phyloP scores from a whole-genome alignment of 2,113 vertebrate species.

The Etheostoma spectabile region DNA sequence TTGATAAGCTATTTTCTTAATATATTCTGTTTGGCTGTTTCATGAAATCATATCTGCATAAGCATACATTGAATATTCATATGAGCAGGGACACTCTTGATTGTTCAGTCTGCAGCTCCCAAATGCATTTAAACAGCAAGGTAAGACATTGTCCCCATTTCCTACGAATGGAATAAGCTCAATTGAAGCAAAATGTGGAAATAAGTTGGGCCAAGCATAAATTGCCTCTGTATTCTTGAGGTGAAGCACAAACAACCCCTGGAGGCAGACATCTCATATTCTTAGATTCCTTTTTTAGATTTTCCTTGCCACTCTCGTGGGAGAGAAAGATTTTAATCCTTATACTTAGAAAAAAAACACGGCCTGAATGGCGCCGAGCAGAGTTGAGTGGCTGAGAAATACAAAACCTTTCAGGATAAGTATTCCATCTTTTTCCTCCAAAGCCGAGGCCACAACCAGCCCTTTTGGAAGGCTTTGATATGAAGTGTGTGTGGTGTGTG shows the following conservation, averaged over 20 bases:
- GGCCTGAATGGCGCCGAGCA: constrained; percentile 36
- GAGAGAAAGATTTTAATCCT: constrained; percentile 54
- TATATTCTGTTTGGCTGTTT: constrained; percentile 51
- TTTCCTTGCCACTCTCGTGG: constrained; percentile 48
- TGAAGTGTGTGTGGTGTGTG: not conserved
- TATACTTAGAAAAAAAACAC: constrained; percentile 45
- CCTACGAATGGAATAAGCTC: constrained; percentile 26
- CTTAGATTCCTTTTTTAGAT: constrained; percentile 49
- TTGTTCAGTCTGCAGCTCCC: constrained; percentile 24
- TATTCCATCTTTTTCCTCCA: constrained; percentile 16
- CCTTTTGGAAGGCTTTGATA: constrained; percentile 24
- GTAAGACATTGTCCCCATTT: constrained; percentile 43
- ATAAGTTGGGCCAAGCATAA: constrained; percentile 36
- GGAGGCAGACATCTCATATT: constrained; percentile 51
- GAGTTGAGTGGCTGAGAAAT: constrained; percentile 49
- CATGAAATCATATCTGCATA: constrained; percentile 51
- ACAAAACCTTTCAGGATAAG: constrained; percentile 44
- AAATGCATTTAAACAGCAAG: constrained; percentile 36
- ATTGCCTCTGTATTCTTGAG: constrained; percentile 55
- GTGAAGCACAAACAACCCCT: constrained; percentile 44
- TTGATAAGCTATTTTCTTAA: constrained; percentile 61
- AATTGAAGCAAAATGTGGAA: constrained; percentile 41
- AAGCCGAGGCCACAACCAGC: constrained; percentile 38
- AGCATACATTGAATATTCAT: constrained; percentile 65
- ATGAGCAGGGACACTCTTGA: constrained; percentile 7